Conservation (phyloP, 2,888 invertebrate species). For the Balanococcus diminutus region DNA sequence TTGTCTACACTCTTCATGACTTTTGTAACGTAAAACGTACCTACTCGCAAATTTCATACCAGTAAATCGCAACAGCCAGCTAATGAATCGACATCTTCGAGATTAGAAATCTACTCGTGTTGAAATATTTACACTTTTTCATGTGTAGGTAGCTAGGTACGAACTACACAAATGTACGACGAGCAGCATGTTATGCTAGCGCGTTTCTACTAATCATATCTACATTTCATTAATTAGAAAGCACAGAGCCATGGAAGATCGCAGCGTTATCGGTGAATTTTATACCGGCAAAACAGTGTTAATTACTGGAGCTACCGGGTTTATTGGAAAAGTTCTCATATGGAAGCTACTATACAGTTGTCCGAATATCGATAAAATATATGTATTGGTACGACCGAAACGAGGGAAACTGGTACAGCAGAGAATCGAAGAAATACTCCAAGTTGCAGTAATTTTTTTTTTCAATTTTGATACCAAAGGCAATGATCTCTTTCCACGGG, state of each 20-base stretch:
- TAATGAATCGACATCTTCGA: background rate
- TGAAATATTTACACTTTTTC: slow-evolving; percentile 6
- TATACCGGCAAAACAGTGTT: slow-evolving; percentile 69
- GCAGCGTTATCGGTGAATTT: slow-evolving; percentile 65
- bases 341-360: slow-evolving; percentile 73
- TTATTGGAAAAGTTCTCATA: slow-evolving; percentile 71
- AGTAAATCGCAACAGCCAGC: background rate
- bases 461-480: background rate
- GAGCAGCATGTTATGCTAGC: background rate
- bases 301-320: slow-evolving; percentile 71
- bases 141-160: too few relatives aligned
- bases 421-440: slow-evolving; percentile 73
- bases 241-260: slow-evolving; percentile 12
- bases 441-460: slow-evolving; percentile 66
- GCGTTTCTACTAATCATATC: background rate
- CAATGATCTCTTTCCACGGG: too few relatives aligned
- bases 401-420: slow-evolving; percentile 70
- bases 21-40: too few relatives aligned
- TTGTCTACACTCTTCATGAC: too few relatives aligned
- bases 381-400: slow-evolving; percentile 70
- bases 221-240: slow-evolving; percentile 21
- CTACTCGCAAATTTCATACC: background rate
- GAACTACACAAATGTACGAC: too few relatives aligned
- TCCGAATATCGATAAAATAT: slow-evolving; percentile 69
- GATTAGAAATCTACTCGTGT: slow-evolving; percentile 4